A percentile compares a stretch with the other conserved stretches of the same genome.
Evolutionary conservation across 2,888 invertebrate genomes (phyloP).

Genomic region (Drosophila subquinaria): DNA sequence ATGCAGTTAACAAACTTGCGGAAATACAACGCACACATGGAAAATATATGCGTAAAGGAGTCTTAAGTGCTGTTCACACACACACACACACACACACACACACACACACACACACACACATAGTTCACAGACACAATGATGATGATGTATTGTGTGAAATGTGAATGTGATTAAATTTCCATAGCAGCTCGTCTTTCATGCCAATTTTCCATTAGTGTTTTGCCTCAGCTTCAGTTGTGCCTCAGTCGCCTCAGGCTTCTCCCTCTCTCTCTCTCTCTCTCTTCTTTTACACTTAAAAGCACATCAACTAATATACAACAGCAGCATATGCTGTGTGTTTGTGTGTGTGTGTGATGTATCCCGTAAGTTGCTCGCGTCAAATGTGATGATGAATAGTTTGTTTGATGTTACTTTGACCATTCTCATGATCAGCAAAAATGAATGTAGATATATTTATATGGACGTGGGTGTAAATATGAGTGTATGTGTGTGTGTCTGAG

Average conservation of each 20-base stretch:
- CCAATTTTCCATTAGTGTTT: conserved; percentile 80
- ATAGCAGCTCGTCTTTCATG: conserved; percentile 82
- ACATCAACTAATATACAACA: conserved; percentile 57
- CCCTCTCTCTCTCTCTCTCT: conserved; percentile 4
- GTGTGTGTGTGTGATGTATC: conserved; percentile 51
- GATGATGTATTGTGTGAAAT: conserved; percentile 81
- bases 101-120: conserved; percentile 20
- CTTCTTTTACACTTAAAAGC: conserved; percentile 68
- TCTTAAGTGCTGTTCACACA: conserved; percentile 66
- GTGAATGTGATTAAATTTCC: conserved; percentile 82
- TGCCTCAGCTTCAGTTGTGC: conserved; percentile 26
- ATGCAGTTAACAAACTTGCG: conserved; percentile 81
- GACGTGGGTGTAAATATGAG: conserved; percentile 7
- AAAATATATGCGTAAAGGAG: conserved; percentile 58
- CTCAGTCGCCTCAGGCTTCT: conserved; percentile 20
- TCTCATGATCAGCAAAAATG: conserved; percentile 74
- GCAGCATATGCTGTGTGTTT: conserved; percentile 25
- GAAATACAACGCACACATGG: conserved; percentile 54
- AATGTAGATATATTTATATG: conserved; percentile 12
- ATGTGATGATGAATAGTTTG: conserved; percentile 81
- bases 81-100: too few species aligned
- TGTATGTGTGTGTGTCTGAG: background rate
- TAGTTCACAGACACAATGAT: conserved; percentile 62
- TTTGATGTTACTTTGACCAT: conserved; percentile 81
- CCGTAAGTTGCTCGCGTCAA: conserved; percentile 71